phyloP scores from a whole-genome alignment of 1,140 invertebrate species.

The Camponotus vicinus region DNA sequence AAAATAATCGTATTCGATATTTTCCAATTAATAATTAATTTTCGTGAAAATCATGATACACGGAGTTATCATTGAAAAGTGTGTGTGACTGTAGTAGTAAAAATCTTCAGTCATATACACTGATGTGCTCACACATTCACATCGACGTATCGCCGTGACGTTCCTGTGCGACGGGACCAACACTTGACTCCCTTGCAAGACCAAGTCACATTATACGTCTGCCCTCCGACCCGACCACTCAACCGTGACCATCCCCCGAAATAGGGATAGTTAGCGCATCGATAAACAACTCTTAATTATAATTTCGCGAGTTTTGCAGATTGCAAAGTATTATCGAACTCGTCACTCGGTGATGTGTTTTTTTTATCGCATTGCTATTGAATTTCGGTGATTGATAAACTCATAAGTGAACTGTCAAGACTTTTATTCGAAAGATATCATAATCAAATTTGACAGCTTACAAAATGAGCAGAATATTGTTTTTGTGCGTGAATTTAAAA shows the following conservation, averaged over 20 bases:
- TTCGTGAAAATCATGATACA: slow-evolving; percentile 15
- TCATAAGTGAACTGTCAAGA: background rate
- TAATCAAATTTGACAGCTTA: slow-evolving; percentile 7
- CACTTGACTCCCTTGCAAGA: slow-evolving; percentile 83
- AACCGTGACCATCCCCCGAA: slow-evolving; percentile 73
- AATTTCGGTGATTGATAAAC: slow-evolving; percentile 6
- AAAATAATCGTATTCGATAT: background rate
- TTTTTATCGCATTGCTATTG: background rate
- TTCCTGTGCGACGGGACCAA: slow-evolving; percentile 71
- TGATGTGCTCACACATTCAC: slow-evolving; percentile 67
- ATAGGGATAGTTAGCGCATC: slow-evolving; percentile 17
- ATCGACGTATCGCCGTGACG: slow-evolving; percentile 24
- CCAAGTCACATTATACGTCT: slow-evolving; percentile 83
- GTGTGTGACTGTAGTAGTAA: slow-evolving; percentile 71
- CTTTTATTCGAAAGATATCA: background rate
- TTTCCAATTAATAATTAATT: background rate
- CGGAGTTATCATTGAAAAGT: slow-evolving; percentile 1
- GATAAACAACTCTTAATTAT: slow-evolving; percentile 13
- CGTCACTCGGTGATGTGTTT: slow-evolving; percentile 24
- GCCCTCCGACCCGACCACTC: slow-evolving; percentile 83
- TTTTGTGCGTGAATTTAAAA: slow-evolving; percentile 10
- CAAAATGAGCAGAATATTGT: background rate
- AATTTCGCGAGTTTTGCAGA: slow-evolving; percentile 24
- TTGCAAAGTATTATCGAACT: background rate
- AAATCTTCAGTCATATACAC: slow-evolving; percentile 72